Base-by-base conservation (phyloP, 2,888 invertebrate species). In the Morpho deidamia region DNA sequence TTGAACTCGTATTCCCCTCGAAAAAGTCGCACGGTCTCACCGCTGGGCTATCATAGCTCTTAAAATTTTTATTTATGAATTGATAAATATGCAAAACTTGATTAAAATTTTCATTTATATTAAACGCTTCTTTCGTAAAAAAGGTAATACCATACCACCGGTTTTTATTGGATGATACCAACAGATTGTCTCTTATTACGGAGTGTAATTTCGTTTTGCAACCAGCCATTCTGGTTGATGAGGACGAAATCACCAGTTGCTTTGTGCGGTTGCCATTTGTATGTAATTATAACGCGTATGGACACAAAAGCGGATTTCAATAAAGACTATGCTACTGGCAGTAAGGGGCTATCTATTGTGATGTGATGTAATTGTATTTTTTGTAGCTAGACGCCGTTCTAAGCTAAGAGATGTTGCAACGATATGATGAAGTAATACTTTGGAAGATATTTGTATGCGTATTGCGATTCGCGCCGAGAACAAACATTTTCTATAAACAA, bases 181-280 rank as follows among this genome's bases (percentile, higher is more conserved):
- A 48, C 38, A 53, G 38, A 51, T 51, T 51, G 38, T 40, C 12
- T 46, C 53, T 69, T 67, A 76, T 70, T 68, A 68, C 65, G 64
- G 58, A 44, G 57, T 61, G 52, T 62, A 62, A 64, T 49, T 49
- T 49, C 41, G 14, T 49, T 41, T 49, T 41, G 56, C 62, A 64
- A 61, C 57, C 56, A 45, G 47, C 53, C 55, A 62, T 62, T 58
- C 41, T 52, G 44, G 50, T 44, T 60, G 63, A 61, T 62, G 64
- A 63, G 60, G 63, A 57, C 61, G 56, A 65, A 65, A 65, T 63
- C 63, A 62, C 58, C 53, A 61, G 61, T 56, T 64, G 58, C 71
- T 78, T 81, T 80, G 77, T 81, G 69, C 60, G 54, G 50, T 61
- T 63, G 65, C 68, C 70, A 63, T 69, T 68, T 63, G 55, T 57